A percentile compares a stretch with the other conserved stretches of the same genome.
These are phyloP conservation scores for Chelidonichthys spinosus DNA, from an alignment of 2,797 vertebrate species.

Conservation along the genomic window DNA sequence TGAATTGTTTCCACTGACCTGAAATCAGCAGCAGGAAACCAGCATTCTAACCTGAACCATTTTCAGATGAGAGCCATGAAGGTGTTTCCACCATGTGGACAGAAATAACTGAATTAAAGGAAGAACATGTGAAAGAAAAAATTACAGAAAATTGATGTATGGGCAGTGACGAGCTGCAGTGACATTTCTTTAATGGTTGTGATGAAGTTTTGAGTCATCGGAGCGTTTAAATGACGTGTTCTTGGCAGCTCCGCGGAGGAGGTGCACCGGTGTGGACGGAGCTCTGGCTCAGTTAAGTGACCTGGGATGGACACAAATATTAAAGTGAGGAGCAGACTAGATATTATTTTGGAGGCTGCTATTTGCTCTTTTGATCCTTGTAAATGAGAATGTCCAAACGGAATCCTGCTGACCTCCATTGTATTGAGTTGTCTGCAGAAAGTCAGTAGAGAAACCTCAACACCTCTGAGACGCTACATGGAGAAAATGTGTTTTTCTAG, in stretches of 20 bases:
- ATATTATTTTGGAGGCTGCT: not conserved
- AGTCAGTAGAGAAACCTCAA: not conserved
- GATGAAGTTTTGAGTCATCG: constrained; percentile 35
- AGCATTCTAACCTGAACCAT: constrained; percentile 32
- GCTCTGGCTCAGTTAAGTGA: not conserved
- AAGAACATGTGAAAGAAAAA: not conserved
- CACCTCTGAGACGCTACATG: not conserved
- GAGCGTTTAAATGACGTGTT: constrained; percentile 15
- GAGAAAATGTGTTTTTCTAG: not conserved
- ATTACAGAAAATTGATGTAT: constrained; percentile 7
- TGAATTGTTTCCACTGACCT: constrained; percentile 26
- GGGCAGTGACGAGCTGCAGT: constrained; percentile 9
- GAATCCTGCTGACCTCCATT: not conserved
- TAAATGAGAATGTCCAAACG: not conserved
- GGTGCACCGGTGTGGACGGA: not conserved
- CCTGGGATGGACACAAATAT: constrained; percentile 3
- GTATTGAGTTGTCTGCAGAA: constrained; percentile 2
- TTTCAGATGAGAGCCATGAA: constrained; percentile 39
- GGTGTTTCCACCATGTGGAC: constrained; percentile 24
- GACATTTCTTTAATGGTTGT: constrained; percentile 35
- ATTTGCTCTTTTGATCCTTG: not conserved
- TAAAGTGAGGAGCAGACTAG: not conserved
- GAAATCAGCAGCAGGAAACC: constrained; percentile 12
- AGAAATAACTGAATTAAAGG: not conserved
- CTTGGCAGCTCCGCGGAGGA: not conserved